A percentile compares a stretch with the other conserved stretches of the same genome.
Conservation (phyloP, 2,797 vertebrate species). For the Trematomus bernacchii region DNA sequence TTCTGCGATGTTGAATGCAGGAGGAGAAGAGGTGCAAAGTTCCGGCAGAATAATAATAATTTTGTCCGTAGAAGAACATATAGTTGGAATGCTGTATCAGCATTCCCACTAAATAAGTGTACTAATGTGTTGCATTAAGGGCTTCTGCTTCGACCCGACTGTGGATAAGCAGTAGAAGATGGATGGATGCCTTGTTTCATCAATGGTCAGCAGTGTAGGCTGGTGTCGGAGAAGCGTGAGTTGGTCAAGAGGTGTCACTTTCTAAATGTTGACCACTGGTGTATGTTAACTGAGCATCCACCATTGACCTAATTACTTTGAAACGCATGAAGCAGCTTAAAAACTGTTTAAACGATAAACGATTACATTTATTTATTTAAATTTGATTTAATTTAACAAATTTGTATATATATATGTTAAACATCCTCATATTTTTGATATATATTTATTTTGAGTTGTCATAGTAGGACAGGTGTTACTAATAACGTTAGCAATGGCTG, state of each 20-base stretch:
- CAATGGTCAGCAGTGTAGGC: conserved; percentile 24
- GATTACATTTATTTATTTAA: background rate
- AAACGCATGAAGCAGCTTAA: conserved; percentile 37
- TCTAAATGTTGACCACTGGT: conserved; percentile 60
- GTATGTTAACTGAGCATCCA: conserved; percentile 61
- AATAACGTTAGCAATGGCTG: background rate
- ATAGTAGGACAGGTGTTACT: background rate
- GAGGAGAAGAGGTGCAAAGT: too few species aligned
- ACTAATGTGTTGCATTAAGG: too few species aligned
- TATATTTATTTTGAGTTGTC: background rate
- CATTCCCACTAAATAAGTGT: too few species aligned
- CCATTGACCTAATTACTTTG: conserved; percentile 77
- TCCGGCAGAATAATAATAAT: too few species aligned
- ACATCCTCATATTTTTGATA: background rate
- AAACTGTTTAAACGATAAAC: background rate
- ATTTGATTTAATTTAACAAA: background rate
- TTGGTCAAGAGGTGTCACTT: conserved; percentile 55
- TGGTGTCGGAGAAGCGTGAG: conserved; percentile 32
- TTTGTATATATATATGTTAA: background rate
- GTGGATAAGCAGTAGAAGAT: too few species aligned
- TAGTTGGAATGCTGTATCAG: too few species aligned
- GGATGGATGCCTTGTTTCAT: background rate
- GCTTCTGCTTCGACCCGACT: too few species aligned
- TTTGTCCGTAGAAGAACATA: too few species aligned
- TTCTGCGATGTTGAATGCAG: too few species aligned